These are phyloP conservation scores for Eumeta japonica DNA, from an alignment of 1,140 invertebrate genomes.

Conservation along the genomic window DNA sequence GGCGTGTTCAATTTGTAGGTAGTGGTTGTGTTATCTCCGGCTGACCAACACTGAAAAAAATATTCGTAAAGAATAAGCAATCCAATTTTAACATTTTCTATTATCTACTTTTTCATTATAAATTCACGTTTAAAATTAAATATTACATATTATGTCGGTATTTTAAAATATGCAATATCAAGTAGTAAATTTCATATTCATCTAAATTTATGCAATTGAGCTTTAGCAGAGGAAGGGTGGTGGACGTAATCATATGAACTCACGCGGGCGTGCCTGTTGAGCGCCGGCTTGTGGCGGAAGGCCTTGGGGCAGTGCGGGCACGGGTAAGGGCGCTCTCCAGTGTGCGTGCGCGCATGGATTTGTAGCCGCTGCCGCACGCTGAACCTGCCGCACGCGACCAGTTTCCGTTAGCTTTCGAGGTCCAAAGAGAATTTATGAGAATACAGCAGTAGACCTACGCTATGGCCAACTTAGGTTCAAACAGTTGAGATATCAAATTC, in stretches of 20 bases:
- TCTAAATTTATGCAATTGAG: slow-evolving; percentile 10
- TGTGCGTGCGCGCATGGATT: slow-evolving; percentile 34
- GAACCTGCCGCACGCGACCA: too few relatives aligned
- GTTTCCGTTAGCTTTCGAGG: too few relatives aligned
- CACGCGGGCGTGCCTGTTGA: slow-evolving; percentile 28
- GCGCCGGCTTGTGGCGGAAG: slow-evolving; percentile 18
- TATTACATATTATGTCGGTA: neutral
- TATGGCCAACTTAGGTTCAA: too few relatives aligned
- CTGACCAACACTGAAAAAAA: slow-evolving; percentile 59
- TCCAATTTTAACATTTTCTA: neutral
- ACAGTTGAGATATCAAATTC: too few relatives aligned
- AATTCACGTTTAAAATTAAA: too few relatives aligned
- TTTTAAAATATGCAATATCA: neutral
- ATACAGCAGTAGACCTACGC: too few relatives aligned
- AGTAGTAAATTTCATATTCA: neutral
- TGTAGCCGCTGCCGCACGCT: slow-evolving; percentile 24
- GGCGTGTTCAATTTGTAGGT: slow-evolving; percentile 21
- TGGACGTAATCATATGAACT: slow-evolving; percentile 16
- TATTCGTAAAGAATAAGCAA: slow-evolving; percentile 8
- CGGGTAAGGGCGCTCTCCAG: slow-evolving; percentile 33
- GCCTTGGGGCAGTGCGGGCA: slow-evolving; percentile 12
- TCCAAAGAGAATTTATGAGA: too few relatives aligned
- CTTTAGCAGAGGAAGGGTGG: neutral
- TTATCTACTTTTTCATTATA: too few relatives aligned
- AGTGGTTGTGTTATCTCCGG: slow-evolving; percentile 69